Conservation (phyloP, 2,888 invertebrate species). For the Amblyjoppa fuscipennis region DNA sequence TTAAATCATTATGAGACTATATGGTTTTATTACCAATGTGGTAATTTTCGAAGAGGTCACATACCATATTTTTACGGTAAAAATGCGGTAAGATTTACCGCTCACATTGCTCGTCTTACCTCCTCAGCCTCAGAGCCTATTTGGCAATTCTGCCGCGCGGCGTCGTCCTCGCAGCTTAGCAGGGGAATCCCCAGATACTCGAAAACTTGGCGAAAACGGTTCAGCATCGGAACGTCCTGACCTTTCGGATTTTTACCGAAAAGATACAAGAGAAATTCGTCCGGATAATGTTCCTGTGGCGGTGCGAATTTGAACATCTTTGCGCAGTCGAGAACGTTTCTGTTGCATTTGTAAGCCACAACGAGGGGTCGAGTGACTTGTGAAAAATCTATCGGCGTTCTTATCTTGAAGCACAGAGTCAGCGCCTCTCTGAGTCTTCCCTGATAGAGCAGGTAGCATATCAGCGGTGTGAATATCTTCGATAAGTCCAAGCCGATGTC, state of each 20-base stretch:
- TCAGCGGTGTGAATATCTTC: conserved; percentile 85
- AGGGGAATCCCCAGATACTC: conserved; percentile 72
- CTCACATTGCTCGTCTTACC: background rate
- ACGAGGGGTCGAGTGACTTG: conserved; percentile 86
- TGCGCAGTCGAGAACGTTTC: conserved; percentile 85
- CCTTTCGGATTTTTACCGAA: conserved; percentile 84
- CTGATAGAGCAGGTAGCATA: conserved; percentile 85
- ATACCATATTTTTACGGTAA: no score
- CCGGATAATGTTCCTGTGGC: conserved; percentile 87
- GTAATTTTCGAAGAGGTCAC: no score
- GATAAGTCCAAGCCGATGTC: conserved; percentile 84
- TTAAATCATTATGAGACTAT: no score
- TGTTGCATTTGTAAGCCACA: conserved; percentile 85
- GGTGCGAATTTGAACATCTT: conserved; percentile 86
- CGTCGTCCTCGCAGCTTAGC: conserved; percentile 31
- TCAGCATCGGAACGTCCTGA: conserved; percentile 80
- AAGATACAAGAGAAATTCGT: conserved; percentile 86
- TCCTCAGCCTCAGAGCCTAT: background rate
- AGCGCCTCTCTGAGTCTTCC: conserved; percentile 82
- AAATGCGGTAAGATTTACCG: no score
- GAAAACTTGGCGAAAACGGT: conserved; percentile 71
- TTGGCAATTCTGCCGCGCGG: background rate
- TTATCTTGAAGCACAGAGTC: conserved; percentile 54
- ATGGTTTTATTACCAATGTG: no score
- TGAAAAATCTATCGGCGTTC: conserved; percentile 86